phyloP scores from a whole-genome alignment of 2,888 invertebrate species.

The Yponomeuta sedellus region DNA sequence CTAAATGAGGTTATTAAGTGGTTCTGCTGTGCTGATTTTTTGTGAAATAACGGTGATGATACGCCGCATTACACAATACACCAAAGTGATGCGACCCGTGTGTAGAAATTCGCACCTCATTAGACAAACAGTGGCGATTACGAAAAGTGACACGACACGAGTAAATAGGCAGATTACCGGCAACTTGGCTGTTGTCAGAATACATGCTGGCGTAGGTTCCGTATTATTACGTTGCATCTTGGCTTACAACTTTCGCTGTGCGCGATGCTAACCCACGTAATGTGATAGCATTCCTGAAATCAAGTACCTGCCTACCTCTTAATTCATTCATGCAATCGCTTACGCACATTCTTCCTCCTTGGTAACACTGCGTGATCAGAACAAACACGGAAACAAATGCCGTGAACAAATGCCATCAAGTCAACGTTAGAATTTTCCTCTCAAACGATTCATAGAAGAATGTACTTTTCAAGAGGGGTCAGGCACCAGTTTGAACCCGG shows the following conservation, averaged over 20 bases:
- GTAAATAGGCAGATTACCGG: background rate
- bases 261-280: background rate
- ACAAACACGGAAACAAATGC: too few relatives aligned
- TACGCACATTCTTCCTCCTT: background rate
- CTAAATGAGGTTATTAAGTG: too few relatives aligned
- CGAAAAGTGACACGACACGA: background rate
- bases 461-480: background rate
- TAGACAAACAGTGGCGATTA: background rate
- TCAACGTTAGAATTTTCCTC: background rate
- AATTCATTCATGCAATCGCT: background rate
- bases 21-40: background rate
- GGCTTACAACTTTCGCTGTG: background rate
- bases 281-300: background rate
- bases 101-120: slow-evolving; percentile 5
- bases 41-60: background rate
- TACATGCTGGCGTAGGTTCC: background rate
- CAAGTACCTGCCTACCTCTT: background rate
- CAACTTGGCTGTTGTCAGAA: background rate
- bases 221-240: slow-evolving; percentile 1
- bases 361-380: background rate
- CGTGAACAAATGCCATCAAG: too few relatives aligned
- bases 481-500: background rate
- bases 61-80: background rate
- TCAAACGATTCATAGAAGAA: background rate
- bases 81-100: slow-evolving; percentile 9